Percentiles rank a stretch among this genome's conserved stretches.
phyloP scores from a whole-genome alignment of 2,888 invertebrate species.

The Andrena trimmerana region DNA sequence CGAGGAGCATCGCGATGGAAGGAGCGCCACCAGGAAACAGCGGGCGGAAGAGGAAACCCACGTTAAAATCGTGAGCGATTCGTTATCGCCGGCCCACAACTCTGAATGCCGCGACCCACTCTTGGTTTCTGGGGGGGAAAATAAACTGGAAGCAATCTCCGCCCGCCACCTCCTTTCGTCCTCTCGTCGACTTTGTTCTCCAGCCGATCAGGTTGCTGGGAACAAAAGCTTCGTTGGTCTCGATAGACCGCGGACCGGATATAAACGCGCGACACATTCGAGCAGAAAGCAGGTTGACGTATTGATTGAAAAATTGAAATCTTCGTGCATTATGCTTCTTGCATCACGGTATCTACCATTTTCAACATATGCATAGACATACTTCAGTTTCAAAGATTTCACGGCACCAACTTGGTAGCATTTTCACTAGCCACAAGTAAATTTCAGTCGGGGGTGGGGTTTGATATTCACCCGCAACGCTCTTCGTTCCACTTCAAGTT shows the following conservation, averaged over 20 bases:
- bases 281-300: constrained; percentile 1
- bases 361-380: too few relatives aligned
- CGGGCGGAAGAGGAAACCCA: constrained; percentile 54
- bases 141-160: constrained; percentile 47
- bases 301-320: not conserved
- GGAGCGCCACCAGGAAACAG: constrained; percentile 33
- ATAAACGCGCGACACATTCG: constrained; percentile 11
- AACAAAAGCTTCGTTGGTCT: constrained; percentile 35
- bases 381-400: not conserved
- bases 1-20: constrained; percentile 38
- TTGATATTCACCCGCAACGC: constrained; percentile 1
- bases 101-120: constrained; percentile 71
- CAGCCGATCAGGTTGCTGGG: constrained; percentile 37
- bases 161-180: not conserved
- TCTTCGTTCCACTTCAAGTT: constrained; percentile 27
- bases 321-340: not conserved
- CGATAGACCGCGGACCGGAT: constrained; percentile 11
- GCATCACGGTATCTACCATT: too few relatives aligned
- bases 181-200: constrained; percentile 51
- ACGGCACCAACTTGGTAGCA: not conserved
- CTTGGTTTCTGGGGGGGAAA: constrained; percentile 77
- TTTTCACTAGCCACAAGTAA: too few relatives aligned
- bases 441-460: not conserved
- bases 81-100: constrained; percentile 36
- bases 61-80: constrained; percentile 41